Evolutionary conservation across 2,113 vertebrate genomes (phyloP).

Genomic region (Takifugu flavidus): DNA sequence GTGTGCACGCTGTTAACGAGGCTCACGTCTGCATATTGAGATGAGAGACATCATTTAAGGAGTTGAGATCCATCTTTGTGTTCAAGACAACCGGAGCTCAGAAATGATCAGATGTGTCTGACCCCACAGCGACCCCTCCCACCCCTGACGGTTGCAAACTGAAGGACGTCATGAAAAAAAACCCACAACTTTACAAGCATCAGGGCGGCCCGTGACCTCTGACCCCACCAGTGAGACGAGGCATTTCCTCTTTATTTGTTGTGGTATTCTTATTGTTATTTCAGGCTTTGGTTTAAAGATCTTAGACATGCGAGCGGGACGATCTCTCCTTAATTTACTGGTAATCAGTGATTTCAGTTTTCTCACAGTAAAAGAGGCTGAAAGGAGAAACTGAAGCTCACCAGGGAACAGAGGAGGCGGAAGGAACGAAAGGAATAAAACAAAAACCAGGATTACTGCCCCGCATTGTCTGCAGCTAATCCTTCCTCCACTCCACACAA

Average conservation of each 20-base stretch:
- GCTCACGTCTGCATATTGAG: too few species aligned
- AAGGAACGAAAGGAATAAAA: slow-evolving; percentile 16
- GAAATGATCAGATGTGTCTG: not conserved
- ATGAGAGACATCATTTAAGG: too few species aligned
- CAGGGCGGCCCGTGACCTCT: not conserved
- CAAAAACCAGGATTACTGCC: slow-evolving; percentile 52
- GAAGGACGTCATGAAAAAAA: not conserved
- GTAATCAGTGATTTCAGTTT: slow-evolving; percentile 25
- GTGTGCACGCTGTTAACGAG: too few species aligned
- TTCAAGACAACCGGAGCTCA: too few species aligned
- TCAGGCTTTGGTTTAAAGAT: not conserved
- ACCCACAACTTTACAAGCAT: not conserved
- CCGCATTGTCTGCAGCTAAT: slow-evolving; percentile 56
- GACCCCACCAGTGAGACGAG: not conserved
- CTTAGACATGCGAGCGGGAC: not conserved
- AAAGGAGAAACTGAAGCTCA: slow-evolving; percentile 5
- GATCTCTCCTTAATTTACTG: slow-evolving; percentile 5
- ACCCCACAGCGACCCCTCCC: not conserved
- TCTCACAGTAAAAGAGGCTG: slow-evolving; percentile 21
- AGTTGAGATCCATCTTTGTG: too few species aligned
- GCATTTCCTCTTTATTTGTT: not conserved
- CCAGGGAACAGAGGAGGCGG: slow-evolving; percentile 4
- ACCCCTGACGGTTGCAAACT: not conserved
- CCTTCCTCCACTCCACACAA: slow-evolving; percentile 49
- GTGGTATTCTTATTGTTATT: not conserved